Conservation (phyloP, 2,113 vertebrate species). For the Cisticola juncidis region DNA sequence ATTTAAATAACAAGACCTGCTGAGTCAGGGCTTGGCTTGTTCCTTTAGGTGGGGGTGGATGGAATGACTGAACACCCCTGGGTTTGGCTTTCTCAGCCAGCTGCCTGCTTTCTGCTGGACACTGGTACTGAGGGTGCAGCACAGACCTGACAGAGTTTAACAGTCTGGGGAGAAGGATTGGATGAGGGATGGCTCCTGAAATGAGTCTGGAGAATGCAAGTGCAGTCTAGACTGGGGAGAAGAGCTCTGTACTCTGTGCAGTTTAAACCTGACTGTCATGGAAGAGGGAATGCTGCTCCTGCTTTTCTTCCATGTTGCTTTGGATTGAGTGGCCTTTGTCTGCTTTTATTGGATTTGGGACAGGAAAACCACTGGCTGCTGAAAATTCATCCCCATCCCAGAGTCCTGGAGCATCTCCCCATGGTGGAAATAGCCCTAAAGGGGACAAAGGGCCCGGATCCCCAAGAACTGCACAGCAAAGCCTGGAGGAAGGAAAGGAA, state of each 20-base stretch:
- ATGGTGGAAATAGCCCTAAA: not conserved
- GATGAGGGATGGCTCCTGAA: not conserved
- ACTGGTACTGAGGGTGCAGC: not conserved
- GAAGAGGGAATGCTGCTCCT: not conserved
- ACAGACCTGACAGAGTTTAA: not conserved
- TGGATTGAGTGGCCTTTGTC: not conserved
- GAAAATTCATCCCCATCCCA: not conserved
- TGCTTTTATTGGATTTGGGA: not conserved
- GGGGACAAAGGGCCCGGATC: not conserved
- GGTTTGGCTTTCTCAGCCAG: not conserved
- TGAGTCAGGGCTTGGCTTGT: not conserved
- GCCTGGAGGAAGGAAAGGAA: not conserved
- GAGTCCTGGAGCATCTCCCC: constrained; percentile 16
- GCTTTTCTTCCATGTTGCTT: not conserved
- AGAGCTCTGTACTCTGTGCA: not conserved
- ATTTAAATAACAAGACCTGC: not conserved
- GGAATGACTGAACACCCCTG: not conserved
- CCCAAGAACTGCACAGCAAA: not conserved
- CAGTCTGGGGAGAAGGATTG: not conserved
- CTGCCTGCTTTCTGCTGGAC: not conserved
- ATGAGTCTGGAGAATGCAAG: not conserved
- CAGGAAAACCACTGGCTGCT: constrained; percentile 29
- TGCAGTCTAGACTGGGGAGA: rapidly evolving
- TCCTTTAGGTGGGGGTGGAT: not conserved
- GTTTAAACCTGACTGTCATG: not conserved